Base-by-base conservation (phyloP, 2,797 vertebrate species). In the Thalassophryne amazonica region DNA sequence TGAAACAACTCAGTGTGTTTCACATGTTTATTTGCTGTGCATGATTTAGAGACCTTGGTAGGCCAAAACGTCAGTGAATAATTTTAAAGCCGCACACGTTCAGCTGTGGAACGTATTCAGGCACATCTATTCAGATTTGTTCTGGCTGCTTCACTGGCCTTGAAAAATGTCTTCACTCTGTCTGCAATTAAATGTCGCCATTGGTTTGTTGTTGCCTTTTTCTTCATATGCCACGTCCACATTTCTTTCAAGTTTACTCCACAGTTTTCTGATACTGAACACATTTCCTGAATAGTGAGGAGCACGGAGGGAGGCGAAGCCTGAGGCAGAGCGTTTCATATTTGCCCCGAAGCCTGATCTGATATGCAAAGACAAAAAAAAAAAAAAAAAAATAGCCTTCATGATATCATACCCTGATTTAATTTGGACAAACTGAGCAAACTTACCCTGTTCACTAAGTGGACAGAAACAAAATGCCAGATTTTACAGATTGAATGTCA, bases 401-500 rank as follows among this genome's bases (percentile, higher is more conserved):
- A 33, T 45, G 1, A 40, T 45, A 57, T 49, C 4, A 51, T 3
- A 60, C 15, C 35, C 4, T 19, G 6, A 9, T 42, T 42, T 61
- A 39, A 64, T 24, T 39, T 24, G 32, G 51, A 49, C 19, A 21
- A 56, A 57, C 10, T 34, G 12, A 32, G 24, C 20, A 48, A 25
- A 58, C 35, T 18, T 24, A 27, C 15, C 42, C 52, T 22, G 6
- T 20, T 7, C 11, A 58, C 30, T 48, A 18, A 11, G 27, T 36
- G 32, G 25, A 24, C 23, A 32, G 22, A 46, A 51, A 47, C 21
- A 54, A 43, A 64, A 39, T 29, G 29, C 36, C 48, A 57, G 9
- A 58, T 55, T 55, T 61, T 8, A 31, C 62, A 59, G 31, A 50
- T 68, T 62, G 49, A 13, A 47, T 42, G 46, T 61, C n/a, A 27